phyloP scores from a whole-genome alignment of 2,888 invertebrate species.

The Tetragonisca angustula region DNA sequence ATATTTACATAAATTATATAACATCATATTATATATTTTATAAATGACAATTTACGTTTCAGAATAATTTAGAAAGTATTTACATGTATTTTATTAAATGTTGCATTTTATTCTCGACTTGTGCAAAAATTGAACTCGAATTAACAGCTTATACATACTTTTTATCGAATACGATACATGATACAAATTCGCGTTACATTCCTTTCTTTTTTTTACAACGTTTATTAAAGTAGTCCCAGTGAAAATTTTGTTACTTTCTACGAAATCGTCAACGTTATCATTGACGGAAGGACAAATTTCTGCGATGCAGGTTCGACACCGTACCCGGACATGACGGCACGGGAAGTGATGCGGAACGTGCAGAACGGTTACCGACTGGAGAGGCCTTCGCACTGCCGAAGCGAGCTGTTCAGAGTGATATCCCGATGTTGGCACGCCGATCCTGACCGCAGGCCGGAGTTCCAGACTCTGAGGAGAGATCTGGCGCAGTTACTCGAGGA shows the following conservation, averaged over 20 bases:
- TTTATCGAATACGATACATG: too few species aligned
- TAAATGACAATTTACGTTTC: too few species aligned
- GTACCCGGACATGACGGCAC: conserved; percentile 93
- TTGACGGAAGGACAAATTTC: conserved; percentile 6
- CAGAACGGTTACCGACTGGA: conserved; percentile 92
- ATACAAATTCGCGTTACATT: too few species aligned
- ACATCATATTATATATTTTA: too few species aligned
- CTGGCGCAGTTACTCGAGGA: conserved; percentile 87
- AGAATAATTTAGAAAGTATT: too few species aligned
- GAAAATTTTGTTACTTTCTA: background rate
- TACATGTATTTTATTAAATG: too few species aligned
- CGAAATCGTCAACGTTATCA: background rate
- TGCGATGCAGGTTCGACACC: conserved; percentile 91
- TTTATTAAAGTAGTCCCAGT: background rate
- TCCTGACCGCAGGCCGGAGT: conserved; percentile 90
- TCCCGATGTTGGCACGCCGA: conserved; percentile 88
- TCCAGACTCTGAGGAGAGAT: conserved; percentile 87
- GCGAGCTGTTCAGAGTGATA: conserved; percentile 88
- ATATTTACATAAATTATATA: too few species aligned
- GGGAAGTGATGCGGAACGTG: conserved; percentile 92
- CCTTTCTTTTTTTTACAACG: too few species aligned
- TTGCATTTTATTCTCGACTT: too few species aligned
- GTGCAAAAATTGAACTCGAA: too few species aligned
- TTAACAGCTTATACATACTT: too few species aligned
- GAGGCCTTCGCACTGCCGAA: conserved; percentile 91